Base-by-base conservation (phyloP, 2,113 vertebrate species). In the Callipepla californica region DNA sequence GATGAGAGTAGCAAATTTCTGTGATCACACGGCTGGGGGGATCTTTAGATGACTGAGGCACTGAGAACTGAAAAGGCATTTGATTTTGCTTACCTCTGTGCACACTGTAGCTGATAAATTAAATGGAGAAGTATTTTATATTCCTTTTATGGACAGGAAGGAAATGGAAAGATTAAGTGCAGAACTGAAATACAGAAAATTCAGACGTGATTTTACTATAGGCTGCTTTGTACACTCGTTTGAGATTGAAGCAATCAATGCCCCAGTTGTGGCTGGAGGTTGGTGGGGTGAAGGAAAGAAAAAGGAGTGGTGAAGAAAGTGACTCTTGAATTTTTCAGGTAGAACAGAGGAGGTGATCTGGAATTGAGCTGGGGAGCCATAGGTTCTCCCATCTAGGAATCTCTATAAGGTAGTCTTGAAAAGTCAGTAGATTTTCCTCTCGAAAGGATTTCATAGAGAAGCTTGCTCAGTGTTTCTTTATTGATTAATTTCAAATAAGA, bases 1-100 rank as follows among this genome's bases (percentile, higher is more conserved):
- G 77, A 94, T 94, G 80, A 94, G 82, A 87, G 45, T 50, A 94
- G 95, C 80, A 94, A 94, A 95, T 86, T 96, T 93, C 84, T 73
- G 23, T 95, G 90, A 94, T 95, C 95, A 92, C 61, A 84, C 74
- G 89, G 66, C 77, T 96, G 86, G 44, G 74, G 57, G 93, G 92
- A 95, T 94, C 84, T 92, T 72, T 53, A 53, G 62, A 82, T 79
- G 94, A 84, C 83, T 92, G 80, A 93, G 80, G 22, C 32, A 81
- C 9, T 30, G 15, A 69, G 40, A 92, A 79, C 61, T 81, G 42
- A 82, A 92, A 93, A 88, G 82, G 25, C 65, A 44, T 77, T 92
- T 92, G 61, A 69, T 94, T 94, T 94, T 84, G 68, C 69, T 78
- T 84, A 79, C 53, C 59, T 68, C 11, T 68, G 32, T 90, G 57